Evolutionary conservation across 1,140 invertebrate genomes (phyloP), one percentile per base, ranked within the genome.

Genomic region (Drosophila parabipectinata): DNA sequence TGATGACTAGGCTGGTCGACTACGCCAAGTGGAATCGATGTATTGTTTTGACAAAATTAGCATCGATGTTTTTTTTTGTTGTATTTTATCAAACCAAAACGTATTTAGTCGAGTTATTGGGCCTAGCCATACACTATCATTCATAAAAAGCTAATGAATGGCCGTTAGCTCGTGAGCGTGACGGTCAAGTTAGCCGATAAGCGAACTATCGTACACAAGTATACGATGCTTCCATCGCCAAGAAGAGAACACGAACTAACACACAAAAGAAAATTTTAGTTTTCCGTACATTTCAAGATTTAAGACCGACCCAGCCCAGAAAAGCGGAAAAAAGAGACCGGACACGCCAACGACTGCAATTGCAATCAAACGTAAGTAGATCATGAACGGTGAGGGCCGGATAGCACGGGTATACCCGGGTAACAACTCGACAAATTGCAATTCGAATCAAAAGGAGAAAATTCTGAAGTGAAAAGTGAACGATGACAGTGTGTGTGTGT

Each of bases 401-500:
- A 1, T 5, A 21, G 14, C 39, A 39, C 3, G 8, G 26, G 26
- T 60, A 26, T 28, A 28, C 58, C 44, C 44, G 44, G 34, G 14
- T 9, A 26, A 26, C 10, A 15, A 51, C 52, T 45, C 48, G 32
- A 28, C 9, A 51, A 56, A 48, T 64, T 66, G n/a, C 45, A 54
- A 45, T 56, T 50, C 61, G 45, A 67, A 68, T 47, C 64, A 67
- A 90, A 76, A 82, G 77, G 73, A 80, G 72, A 89, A 91, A 91
- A 91, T 91, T 91, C 79, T 75, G 51, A 72, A 80, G 79, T 80
- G 76, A 91, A 91, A 91, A 91, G 78, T 90, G 80, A 71, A 88
- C 77, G 77, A 89, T 12, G 34, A 69, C 14, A 62, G 61, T 67
- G 72, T 55, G 57, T 48, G 68, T 51, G 30, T 37, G 61, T 67